These are phyloP conservation scores for Aplidium turbinatum DNA, from an alignment of 23 tunicate genomes.

Conservation along the genomic window DNA sequence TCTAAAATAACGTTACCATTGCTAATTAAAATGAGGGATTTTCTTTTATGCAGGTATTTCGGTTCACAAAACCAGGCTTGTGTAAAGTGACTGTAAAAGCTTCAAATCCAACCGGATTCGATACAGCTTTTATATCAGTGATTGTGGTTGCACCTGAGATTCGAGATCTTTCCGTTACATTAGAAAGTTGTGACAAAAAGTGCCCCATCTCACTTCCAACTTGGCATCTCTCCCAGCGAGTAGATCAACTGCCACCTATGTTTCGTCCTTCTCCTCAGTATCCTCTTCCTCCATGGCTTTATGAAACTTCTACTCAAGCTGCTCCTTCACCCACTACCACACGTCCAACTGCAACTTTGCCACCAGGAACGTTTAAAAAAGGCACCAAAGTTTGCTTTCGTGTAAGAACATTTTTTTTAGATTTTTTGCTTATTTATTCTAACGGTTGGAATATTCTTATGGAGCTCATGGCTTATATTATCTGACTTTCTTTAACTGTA, in stretches of 20 bases:
- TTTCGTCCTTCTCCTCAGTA: background rate
- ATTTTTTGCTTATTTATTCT: no score
- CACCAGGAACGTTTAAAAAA: background rate
- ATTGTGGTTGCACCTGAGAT: constrained; percentile 20
- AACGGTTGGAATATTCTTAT: no score
- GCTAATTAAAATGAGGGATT: background rate
- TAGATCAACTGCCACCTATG: background rate
- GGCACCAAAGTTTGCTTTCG: constrained; percentile 47
- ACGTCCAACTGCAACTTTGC: background rate
- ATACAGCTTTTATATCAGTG: constrained; percentile 8
- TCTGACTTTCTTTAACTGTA: no score
- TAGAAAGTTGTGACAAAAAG: constrained; percentile 1
- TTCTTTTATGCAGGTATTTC: constrained; percentile 8
- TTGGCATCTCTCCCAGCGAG: background rate
- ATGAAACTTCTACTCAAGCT: constrained; percentile 2
- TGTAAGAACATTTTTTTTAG: constrained; percentile 14
- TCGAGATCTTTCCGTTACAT: constrained; percentile 4
- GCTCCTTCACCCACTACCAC: background rate
- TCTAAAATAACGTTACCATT: background rate
- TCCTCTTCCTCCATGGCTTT: constrained; percentile 11
- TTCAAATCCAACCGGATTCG: constrained; percentile 22
- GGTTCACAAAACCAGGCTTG: constrained; percentile 4
- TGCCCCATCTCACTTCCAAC: constrained; percentile 6
- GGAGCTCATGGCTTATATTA: no score
- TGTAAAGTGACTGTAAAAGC: constrained; percentile 41